Percentiles rank a stretch among this genome's conserved stretches.
Conservation (phyloP, 1,140 invertebrate genomes). For the Magallana ariakensis region DNA sequence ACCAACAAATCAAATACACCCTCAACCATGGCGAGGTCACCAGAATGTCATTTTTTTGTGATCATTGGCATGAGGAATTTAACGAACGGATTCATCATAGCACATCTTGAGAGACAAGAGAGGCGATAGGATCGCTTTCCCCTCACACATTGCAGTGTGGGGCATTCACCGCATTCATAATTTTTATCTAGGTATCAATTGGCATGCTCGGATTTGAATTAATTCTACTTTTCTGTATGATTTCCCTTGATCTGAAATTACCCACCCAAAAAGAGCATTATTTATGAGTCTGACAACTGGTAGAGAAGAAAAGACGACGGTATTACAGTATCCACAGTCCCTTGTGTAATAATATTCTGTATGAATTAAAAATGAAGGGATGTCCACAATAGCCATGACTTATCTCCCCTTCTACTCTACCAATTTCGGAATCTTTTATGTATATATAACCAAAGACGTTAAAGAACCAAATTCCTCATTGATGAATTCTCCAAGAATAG, state of each 20-base stretch:
- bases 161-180: too few species aligned
- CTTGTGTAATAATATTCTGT: slow-evolving; percentile 23
- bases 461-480: too few species aligned
- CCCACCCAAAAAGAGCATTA: slow-evolving; percentile 10
- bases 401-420: not conserved
- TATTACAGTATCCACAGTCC: not conserved
- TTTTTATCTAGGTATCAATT: not conserved
- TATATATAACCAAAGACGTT: too few species aligned
- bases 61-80: slow-evolving; percentile 6
- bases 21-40: not conserved
- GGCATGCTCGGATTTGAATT: not conserved
- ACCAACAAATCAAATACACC: too few species aligned
- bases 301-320: not conserved
- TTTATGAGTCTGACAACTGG: slow-evolving; percentile 9
- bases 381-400: not conserved
- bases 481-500: too few species aligned
- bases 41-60: not conserved
- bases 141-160: not conserved
- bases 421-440: too few species aligned
- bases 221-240: not conserved
- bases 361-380: not conserved
- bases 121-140: not conserved
- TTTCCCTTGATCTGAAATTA: slow-evolving; percentile 8
- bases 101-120: not conserved
- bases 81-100: not conserved